phyloP scores from a whole-genome alignment of 2,797 vertebrate genomes.

The Novumbra hubbsi region DNA sequence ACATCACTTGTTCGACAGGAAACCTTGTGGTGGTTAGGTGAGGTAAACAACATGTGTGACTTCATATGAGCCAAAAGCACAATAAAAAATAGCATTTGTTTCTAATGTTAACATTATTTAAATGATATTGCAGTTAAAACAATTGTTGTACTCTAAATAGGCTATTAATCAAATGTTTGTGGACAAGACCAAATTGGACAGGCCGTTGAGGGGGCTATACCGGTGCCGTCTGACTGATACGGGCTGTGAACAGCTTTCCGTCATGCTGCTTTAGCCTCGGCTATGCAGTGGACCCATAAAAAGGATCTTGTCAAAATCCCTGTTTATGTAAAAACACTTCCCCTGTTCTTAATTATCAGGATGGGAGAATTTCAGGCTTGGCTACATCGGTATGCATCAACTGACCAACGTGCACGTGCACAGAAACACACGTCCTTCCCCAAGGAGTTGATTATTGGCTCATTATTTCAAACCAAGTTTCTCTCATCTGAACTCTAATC shows the following conservation, averaged over 20 bases:
- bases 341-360: conserved; percentile 19
- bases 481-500: not conserved
- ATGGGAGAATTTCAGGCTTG: conserved; percentile 24
- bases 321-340: conserved; percentile 50
- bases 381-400: conserved; percentile 12
- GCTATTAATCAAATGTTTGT: conserved; percentile 30
- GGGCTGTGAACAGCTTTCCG: not conserved
- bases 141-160: no score
- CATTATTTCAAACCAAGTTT: conserved; percentile 6
- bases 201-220: conserved; percentile 24
- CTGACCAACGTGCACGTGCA: not conserved
- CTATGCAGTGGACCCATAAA: not conserved
- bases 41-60: no score
- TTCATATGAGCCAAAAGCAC: no score
- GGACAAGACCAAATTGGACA: conserved; percentile 45
- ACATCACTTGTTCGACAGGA: no score
- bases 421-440: not conserved
- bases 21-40: no score
- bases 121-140: no score
- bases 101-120: no score
- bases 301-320: conserved; percentile 18
- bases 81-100: no score
- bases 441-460: not conserved
- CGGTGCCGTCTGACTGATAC: not conserved
- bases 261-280: not conserved